A percentile compares a stretch with the other conserved stretches of the same genome.
Conservation (phyloP, 2,888 invertebrate species). For the Ectropis crepuscularia region DNA sequence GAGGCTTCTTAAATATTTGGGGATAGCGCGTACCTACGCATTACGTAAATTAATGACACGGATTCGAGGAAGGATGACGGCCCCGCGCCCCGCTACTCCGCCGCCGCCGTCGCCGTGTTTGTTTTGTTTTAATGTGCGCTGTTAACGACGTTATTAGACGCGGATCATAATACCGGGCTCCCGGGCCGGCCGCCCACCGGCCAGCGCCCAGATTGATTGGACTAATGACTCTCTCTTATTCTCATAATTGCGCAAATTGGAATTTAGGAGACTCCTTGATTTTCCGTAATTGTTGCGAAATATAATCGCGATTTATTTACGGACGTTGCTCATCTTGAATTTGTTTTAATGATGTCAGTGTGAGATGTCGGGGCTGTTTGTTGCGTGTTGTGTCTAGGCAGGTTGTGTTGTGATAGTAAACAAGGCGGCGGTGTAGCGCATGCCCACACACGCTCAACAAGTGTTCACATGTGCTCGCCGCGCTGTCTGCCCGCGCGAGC, state of each 20-base stretch:
- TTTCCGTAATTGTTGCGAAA: constrained; percentile 61
- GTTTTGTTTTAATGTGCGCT: constrained; percentile 84
- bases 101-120: constrained; percentile 65
- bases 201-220: constrained; percentile 66
- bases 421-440: constrained; percentile 46
- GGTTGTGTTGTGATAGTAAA: constrained; percentile 25
- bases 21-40: constrained; percentile 86
- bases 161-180: constrained; percentile 68
- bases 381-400: neutral
- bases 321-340: constrained; percentile 52
- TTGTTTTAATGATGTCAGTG: constrained; percentile 11
- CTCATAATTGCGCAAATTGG: constrained; percentile 76
- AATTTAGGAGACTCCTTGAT: constrained; percentile 58
- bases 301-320: constrained; percentile 63
- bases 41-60: constrained; percentile 86
- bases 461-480: constrained; percentile 75
- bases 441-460: constrained; percentile 76
- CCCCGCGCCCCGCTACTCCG: constrained; percentile 64
- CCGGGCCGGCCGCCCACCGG: constrained; percentile 28
- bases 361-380: neutral
- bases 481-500: constrained; percentile 37
- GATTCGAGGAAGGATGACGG: constrained; percentile 85
- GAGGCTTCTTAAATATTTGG: constrained; percentile 86
- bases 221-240: constrained; percentile 79
- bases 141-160: constrained; percentile 84